A percentile compares a stretch with the other conserved stretches of the same genome.
Evolutionary conservation across 2,888 invertebrate species (phyloP).

Genomic region (Emmelina monodactyla): DNA sequence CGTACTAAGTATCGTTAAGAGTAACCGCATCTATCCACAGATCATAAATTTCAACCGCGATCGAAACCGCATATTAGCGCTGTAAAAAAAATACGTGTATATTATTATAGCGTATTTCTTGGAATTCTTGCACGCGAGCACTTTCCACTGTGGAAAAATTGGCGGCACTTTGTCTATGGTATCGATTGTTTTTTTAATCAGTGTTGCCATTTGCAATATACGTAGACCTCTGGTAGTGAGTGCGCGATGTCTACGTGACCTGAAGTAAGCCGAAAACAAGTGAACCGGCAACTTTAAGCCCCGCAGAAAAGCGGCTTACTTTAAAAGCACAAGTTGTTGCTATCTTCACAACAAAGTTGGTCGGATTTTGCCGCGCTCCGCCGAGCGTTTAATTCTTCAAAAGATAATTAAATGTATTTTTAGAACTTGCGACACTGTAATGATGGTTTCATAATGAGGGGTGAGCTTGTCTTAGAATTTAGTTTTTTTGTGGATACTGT

Average conservation of each 20-base stretch:
- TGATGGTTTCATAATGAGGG: background rate
- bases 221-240: too few species aligned
- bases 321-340: slow-evolving; percentile 38
- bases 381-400: slow-evolving; percentile 20
- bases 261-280: slow-evolving; percentile 4
- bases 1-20: background rate
- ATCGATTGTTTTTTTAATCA: too few species aligned
- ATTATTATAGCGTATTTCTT: background rate
- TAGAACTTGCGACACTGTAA: slow-evolving; percentile 15
- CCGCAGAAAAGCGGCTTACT: slow-evolving; percentile 42
- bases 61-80: slow-evolving; percentile 28
- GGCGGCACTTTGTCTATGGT: background rate
- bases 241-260: slow-evolving; percentile 5
- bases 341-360: slow-evolving; percentile 20
- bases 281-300: slow-evolving; percentile 15
- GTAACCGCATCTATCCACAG: slow-evolving; percentile 19
- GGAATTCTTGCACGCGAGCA: slow-evolving; percentile 25
- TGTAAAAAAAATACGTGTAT: slow-evolving; percentile 21
- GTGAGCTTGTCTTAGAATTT: background rate
- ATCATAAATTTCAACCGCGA: slow-evolving; percentile 27
- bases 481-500: background rate
- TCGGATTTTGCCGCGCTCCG: slow-evolving; percentile 20
- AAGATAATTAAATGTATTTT: slow-evolving; percentile 25
- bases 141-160: slow-evolving; percentile 19
- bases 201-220: too few species aligned